phyloP scores from a whole-genome alignment of 1,140 invertebrate species.

The Calycopis cecrops region DNA sequence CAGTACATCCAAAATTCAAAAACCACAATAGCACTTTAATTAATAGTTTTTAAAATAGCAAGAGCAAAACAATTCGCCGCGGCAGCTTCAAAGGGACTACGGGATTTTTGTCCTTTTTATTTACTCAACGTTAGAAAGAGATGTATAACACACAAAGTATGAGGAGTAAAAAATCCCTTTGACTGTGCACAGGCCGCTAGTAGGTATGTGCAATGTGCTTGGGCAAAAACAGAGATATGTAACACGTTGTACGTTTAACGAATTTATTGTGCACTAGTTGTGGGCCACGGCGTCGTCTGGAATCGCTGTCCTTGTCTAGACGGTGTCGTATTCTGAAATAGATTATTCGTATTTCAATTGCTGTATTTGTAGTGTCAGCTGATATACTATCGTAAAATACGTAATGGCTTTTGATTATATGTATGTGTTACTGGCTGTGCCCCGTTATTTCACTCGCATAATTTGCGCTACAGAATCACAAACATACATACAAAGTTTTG shows the following conservation, averaged over 20 bases:
- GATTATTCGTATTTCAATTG: too few species aligned
- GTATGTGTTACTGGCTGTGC: too few species aligned
- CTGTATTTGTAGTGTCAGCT: too few species aligned
- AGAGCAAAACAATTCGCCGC: constrained; percentile 7
- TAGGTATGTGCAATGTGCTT: constrained; percentile 1
- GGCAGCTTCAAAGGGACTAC: constrained; percentile 5
- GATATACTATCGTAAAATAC: too few species aligned
- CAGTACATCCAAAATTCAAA: too few species aligned
- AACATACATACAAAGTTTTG: too few species aligned
- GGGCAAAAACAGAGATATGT: constrained; percentile 6
- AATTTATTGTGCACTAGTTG: constrained; percentile 6
- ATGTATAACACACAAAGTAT: constrained; percentile 4
- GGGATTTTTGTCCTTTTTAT: background rate
- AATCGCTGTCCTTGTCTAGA: too few species aligned
- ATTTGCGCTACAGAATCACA: too few species aligned
- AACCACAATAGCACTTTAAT: background rate
- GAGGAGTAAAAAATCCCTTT: constrained; percentile 3
- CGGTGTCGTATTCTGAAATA: too few species aligned
- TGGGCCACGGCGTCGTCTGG: too few species aligned
- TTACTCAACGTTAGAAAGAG: background rate
- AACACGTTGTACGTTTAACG: constrained; percentile 7
- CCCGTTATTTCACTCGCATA: too few species aligned
- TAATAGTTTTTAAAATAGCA: background rate
- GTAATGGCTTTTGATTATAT: too few species aligned
- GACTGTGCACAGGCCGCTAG: constrained; percentile 6